A percentile compares a stretch with the other conserved stretches of the same genome.
Conservation (phyloP, 2,888 invertebrate species). For the Salticus scenicus region DNA sequence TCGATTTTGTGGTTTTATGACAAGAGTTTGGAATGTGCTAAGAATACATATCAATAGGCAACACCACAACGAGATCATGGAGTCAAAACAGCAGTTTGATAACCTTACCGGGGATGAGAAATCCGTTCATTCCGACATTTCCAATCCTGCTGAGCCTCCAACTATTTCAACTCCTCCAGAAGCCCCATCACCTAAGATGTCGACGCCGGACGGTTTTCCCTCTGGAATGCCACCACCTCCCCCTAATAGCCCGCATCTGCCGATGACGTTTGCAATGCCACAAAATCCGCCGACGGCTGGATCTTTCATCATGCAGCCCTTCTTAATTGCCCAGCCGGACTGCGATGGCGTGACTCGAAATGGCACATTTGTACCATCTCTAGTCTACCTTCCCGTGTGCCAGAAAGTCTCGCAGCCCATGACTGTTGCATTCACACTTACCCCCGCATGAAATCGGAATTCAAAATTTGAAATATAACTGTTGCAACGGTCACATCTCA, state of each 20-base stretch:
- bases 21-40: conserved; percentile 74
- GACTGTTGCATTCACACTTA: conserved; percentile 93
- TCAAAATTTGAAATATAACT: conserved; percentile 27
- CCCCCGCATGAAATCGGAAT: conserved; percentile 84
- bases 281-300: conserved; percentile 74
- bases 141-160: background rate
- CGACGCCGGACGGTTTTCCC: conserved; percentile 37
- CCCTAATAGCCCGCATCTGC: conserved; percentile 73
- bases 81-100: conserved; percentile 62
- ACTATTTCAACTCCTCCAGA: conserved; percentile 66
- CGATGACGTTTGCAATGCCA: conserved; percentile 76
- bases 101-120: conserved; percentile 25
- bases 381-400: conserved; percentile 94
- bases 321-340: conserved; percentile 83
- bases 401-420: conserved; percentile 89
- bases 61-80: conserved; percentile 76
- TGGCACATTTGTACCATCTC: conserved; percentile 87
- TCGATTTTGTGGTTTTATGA: conserved; percentile 74
- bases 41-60: conserved; percentile 78
- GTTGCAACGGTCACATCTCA: conserved; percentile 48
- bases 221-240: conserved; percentile 61
- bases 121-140: conserved; percentile 17
- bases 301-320: conserved; percentile 91
- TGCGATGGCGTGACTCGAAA: conserved; percentile 70
- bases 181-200: conserved; percentile 71